These are phyloP conservation scores for Popillia japonica DNA, from an alignment of 1,140 invertebrate genomes.

Conservation along the genomic window DNA sequence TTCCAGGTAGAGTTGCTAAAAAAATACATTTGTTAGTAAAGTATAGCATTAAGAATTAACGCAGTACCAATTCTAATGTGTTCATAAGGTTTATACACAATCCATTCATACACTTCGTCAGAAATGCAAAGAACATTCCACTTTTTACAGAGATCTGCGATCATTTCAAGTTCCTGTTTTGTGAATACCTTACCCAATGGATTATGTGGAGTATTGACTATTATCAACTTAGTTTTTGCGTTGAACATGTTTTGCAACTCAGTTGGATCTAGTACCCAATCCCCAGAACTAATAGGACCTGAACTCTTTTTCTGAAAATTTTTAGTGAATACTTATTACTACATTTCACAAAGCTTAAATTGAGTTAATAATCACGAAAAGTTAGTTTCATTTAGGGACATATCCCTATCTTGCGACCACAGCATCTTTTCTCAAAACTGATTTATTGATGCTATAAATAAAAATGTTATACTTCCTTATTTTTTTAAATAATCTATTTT, in stretches of 20 bases:
- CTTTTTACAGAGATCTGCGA: constrained; percentile 91
- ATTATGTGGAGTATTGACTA: constrained; percentile 97
- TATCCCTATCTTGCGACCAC: neutral
- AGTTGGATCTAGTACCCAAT: constrained; percentile 88
- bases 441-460: neutral
- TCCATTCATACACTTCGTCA: constrained; percentile 99
- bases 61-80: constrained; percentile 67
- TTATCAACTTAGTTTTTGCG: constrained; percentile 91
- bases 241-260: constrained; percentile 89
- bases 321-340: neutral
- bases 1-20: constrained; percentile 89
- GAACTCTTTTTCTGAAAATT: constrained; percentile 59
- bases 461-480: too few species aligned
- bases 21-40: constrained; percentile 41
- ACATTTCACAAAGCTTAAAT: constrained; percentile 7
- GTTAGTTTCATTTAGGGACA: neutral
- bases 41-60: neutral
- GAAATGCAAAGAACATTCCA: constrained; percentile 91
- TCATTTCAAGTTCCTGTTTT: constrained; percentile 74
- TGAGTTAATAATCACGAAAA: too few species aligned
- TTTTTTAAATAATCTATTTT: too few species aligned
- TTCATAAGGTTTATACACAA: constrained; percentile 86
- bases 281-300: constrained; percentile 71
- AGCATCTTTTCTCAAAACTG: neutral
- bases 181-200: constrained; percentile 92